Evolutionary conservation across 1,140 invertebrate genomes (phyloP).

Genomic region (Phortica variegata): DNA sequence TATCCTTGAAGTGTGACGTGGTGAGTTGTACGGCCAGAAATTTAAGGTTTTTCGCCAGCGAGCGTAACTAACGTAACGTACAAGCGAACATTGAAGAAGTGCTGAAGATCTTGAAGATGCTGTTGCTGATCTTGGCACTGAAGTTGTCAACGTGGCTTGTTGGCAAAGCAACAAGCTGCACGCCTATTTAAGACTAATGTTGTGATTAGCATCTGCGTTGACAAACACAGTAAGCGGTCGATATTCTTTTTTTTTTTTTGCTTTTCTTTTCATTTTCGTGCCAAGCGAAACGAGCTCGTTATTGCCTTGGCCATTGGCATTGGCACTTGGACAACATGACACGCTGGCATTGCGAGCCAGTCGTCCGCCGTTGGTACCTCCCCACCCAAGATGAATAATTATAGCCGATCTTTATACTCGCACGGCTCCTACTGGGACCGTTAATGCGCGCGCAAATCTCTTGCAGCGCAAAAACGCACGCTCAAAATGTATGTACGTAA

Average conservation of each 20-base stretch:
- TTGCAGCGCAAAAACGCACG: conserved; percentile 7
- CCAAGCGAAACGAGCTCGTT: no score
- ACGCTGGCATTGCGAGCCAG: no score
- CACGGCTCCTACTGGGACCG: conserved; percentile 52
- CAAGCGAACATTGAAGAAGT: no score
- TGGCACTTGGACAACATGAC: conserved; percentile 2
- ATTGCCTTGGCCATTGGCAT: conserved; percentile 5
- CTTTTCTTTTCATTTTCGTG: no score
- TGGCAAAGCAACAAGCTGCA: conserved; percentile 28
- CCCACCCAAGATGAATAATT: conserved; percentile 57
- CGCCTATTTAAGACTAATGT: conserved; percentile 38
- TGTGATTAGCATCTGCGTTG: conserved; percentile 58
- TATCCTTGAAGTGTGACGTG: no score
- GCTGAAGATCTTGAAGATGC: no score
- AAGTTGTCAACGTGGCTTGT: conserved; percentile 26
- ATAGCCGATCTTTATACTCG: conserved; percentile 51
- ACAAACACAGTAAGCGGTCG: conserved; percentile 52
- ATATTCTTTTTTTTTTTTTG: no score
- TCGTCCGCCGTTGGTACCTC: conserved; percentile 9
- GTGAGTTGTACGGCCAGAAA: no score
- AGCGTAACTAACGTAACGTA: no score
- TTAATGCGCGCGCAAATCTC: conserved; percentile 39
- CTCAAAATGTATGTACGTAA: conserved; percentile 14
- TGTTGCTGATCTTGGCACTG: no score
- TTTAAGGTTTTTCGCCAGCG: no score